Percentiles rank a stretch among this genome's conserved stretches.
Evolutionary conservation across 2,113 vertebrate genomes (phyloP).

Genomic region (Octodon degus): DNA sequence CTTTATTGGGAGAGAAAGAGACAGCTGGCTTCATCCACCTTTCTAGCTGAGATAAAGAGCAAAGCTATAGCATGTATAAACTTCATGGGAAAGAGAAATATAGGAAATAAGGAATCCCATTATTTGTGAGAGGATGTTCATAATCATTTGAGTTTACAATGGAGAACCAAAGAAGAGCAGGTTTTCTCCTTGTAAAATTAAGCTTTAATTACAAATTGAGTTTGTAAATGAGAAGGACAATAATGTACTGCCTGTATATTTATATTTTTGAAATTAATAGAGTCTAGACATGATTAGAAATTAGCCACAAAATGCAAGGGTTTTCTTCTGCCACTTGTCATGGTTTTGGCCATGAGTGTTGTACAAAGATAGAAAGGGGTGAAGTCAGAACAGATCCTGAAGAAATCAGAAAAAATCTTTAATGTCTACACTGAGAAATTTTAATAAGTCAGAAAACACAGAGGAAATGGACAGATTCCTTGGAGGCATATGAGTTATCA

Average conservation of each 20-base stretch:
- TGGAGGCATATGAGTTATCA: background rate
- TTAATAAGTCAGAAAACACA: background rate
- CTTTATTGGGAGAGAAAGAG: background rate
- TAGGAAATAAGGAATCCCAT: background rate
- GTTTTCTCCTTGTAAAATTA: slow-evolving; percentile 24
- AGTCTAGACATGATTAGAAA: slow-evolving; percentile 47
- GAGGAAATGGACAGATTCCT: background rate
- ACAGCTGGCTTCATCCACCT: background rate
- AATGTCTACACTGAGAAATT: background rate
- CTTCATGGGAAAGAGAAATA: background rate
- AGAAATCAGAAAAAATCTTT: background rate
- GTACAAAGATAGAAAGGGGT: background rate
- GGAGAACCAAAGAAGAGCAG: background rate
- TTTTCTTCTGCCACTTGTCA: slow-evolving; percentile 1
- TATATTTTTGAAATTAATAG: slow-evolving; percentile 47
- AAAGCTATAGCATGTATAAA: too few species aligned
- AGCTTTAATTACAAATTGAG: background rate
- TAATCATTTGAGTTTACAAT: background rate
- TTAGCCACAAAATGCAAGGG: background rate
- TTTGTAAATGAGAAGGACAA: background rate
- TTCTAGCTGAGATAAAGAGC: background rate
- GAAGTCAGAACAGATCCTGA: background rate
- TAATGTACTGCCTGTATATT: background rate
- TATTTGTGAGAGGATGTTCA: background rate
- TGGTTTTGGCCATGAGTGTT: background rate